Evolutionary conservation across 1,140 invertebrate species (phyloP).

Genomic region (Drosophila bocki): DNA sequence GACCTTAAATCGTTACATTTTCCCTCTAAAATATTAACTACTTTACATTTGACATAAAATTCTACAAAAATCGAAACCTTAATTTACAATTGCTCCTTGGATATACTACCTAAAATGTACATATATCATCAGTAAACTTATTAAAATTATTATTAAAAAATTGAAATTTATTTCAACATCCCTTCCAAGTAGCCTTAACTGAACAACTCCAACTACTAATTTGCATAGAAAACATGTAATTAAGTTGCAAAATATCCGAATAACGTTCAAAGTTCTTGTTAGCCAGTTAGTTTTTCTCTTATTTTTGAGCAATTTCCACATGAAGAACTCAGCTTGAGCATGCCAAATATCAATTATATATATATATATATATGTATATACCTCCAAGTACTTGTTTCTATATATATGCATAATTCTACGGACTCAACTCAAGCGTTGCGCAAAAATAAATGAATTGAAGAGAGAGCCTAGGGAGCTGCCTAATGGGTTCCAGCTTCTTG

Average conservation of each 20-base stretch:
- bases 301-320: constrained; percentile 11
- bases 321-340: constrained; percentile 10
- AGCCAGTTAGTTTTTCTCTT: background rate
- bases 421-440: constrained; percentile 60
- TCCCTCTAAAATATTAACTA: background rate
- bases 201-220: constrained; percentile 21
- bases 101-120: no score
- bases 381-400: background rate
- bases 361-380: background rate
- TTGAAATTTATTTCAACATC: constrained; percentile 7
- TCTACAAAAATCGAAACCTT: no score
- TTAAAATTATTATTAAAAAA: background rate
- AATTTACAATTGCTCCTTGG: no score
- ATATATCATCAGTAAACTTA: rapidly evolving
- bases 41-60: background rate
- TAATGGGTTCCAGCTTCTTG: constrained; percentile 34
- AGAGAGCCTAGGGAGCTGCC: constrained; percentile 3
- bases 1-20: no score
- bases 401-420: constrained; percentile 5
- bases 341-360: constrained; percentile 41
- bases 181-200: background rate
- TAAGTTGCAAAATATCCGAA: constrained; percentile 39
- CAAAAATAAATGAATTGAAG: constrained; percentile 16
- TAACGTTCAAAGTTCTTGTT: constrained; percentile 16
- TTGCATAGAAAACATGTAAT: constrained; percentile 28